These are phyloP conservation scores for Vanessa atalanta DNA, from an alignment of 1,140 invertebrate genomes.

Conservation along the genomic window DNA sequence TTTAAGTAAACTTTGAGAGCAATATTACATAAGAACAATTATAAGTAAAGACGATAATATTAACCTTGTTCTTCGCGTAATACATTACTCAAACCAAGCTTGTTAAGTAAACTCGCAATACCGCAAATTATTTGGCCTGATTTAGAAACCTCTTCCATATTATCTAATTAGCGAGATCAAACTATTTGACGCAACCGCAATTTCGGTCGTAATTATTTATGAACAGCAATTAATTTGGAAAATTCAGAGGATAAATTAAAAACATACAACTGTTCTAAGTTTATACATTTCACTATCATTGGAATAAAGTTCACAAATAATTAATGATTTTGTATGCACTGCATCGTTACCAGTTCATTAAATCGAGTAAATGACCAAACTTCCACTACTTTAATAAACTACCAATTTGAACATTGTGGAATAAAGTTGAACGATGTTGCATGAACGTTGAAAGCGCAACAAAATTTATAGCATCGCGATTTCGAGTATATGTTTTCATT, in stretches of 20 bases:
- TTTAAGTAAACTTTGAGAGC: not conserved
- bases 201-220: not conserved
- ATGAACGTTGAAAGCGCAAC: slow-evolving; percentile 30
- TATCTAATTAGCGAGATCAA: slow-evolving; percentile 17
- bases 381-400: slow-evolving; percentile 42
- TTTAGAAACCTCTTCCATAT: slow-evolving; percentile 10
- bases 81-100: slow-evolving; percentile 9
- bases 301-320: not conserved
- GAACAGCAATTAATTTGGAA: not conserved
- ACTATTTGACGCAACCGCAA: not conserved
- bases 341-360: slow-evolving; percentile 26
- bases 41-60: not conserved
- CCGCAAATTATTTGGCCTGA: slow-evolving; percentile 24
- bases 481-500: slow-evolving; percentile 8
- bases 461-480: slow-evolving; percentile 21
- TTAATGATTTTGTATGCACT: slow-evolving; percentile 18
- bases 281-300: not conserved
- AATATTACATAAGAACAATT: not conserved
- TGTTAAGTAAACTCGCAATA: slow-evolving; percentile 14
- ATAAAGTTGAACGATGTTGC: slow-evolving; percentile 40
- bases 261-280: too few species aligned
- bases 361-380: slow-evolving; percentile 31
- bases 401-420: slow-evolving; percentile 29
- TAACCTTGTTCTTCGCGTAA: slow-evolving; percentile 3
- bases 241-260: not conserved